Evolutionary conservation across 2,113 vertebrate species (phyloP).

Genomic region (Arothron firmamentum): DNA sequence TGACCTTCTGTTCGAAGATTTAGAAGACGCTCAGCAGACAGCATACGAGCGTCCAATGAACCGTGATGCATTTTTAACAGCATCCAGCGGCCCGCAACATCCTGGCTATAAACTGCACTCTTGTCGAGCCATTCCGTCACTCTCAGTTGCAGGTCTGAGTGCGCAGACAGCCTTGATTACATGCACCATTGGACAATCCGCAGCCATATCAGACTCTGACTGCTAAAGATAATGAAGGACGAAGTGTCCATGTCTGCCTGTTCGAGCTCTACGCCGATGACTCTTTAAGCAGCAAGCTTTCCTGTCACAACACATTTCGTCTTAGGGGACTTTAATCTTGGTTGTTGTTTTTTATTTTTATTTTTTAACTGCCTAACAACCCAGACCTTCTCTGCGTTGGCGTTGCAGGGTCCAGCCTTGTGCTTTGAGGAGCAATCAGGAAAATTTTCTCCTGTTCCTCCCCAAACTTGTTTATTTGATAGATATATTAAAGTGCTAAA

Average conservation of each 20-base stretch:
- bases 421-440: too few species aligned
- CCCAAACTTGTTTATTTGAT: too few species aligned
- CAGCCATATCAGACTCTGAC: slow-evolving; percentile 52
- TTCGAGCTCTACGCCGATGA: slow-evolving; percentile 6
- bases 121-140: slow-evolving; percentile 26
- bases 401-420: too few species aligned
- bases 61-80: slow-evolving; percentile 59
- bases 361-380: neutral
- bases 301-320: slow-evolving; percentile 20
- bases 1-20: slow-evolving; percentile 60
- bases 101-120: slow-evolving; percentile 36
- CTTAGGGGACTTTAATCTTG: neutral
- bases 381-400: neutral
- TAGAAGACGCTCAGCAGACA: slow-evolving; percentile 47
- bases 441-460: too few species aligned
- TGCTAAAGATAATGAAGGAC: slow-evolving; percentile 64
- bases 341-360: neutral
- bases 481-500: too few species aligned
- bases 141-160: slow-evolving; percentile 42
- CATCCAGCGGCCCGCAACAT: slow-evolving; percentile 42
- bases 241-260: slow-evolving; percentile 22
- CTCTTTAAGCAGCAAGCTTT: slow-evolving; percentile 21
- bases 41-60: slow-evolving; percentile 35
- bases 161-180: slow-evolving; percentile 57
- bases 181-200: slow-evolving; percentile 51